phyloP scores from a whole-genome alignment of 2,888 invertebrate genomes.

The Troglohyphantes excavatus region DNA sequence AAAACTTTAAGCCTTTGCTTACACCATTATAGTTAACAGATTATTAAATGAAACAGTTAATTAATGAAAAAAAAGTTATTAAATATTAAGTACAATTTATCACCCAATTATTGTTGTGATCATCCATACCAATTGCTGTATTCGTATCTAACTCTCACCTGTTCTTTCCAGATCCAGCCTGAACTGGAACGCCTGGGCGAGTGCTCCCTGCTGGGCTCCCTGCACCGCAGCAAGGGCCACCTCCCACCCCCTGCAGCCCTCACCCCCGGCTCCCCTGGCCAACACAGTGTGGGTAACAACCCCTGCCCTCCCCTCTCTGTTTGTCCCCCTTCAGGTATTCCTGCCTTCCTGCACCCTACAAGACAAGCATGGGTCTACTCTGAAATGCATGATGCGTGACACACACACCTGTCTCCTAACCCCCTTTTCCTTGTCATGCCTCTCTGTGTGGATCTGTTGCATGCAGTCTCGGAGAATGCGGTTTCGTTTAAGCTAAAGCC shows the following conservation, averaged over 20 bases:
- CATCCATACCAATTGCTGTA: no score
- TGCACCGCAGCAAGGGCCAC: conserved; percentile 67
- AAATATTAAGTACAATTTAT: no score
- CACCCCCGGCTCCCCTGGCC: conserved; percentile 77
- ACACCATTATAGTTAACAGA: no score
- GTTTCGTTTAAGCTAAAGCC: no score
- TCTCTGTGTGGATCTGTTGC: no score
- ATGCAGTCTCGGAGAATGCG: no score
- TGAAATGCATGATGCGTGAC: no score
- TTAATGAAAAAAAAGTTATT: no score
- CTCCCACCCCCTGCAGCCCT: conserved; percentile 73
- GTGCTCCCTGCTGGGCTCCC: conserved; percentile 56
- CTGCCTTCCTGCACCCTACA: conserved; percentile 76
- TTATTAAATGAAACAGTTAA: no score
- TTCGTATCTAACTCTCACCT: no score
- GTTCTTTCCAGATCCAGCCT: conserved; percentile 75
- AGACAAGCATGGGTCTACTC: conserved; percentile 62
- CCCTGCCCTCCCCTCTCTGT: conserved; percentile 78
- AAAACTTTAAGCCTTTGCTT: background rate
- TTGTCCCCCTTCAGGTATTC: conserved; percentile 79
- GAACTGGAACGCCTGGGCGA: conserved; percentile 71
- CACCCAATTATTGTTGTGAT: no score
- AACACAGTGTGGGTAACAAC: conserved; percentile 75
- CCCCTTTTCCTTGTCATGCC: background rate
- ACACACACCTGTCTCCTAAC: no score